These are phyloP conservation scores for Vireo altiloquus DNA, from an alignment of 2,113 vertebrate species.

Conservation along the genomic window DNA sequence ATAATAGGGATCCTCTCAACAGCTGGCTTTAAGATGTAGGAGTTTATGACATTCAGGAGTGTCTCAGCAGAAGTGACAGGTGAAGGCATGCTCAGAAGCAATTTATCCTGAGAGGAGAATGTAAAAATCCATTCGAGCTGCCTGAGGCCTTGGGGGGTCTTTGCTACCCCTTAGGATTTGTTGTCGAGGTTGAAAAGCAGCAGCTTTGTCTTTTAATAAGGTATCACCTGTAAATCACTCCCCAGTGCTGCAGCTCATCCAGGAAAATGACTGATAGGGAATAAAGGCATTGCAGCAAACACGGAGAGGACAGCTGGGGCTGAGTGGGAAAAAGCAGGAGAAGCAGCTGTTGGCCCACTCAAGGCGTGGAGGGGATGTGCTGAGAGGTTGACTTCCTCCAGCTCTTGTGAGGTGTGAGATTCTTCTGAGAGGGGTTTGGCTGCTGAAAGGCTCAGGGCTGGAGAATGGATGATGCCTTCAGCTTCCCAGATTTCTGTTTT, in stretches of 20 bases:
- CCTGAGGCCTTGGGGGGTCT: background rate
- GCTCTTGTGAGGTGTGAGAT: background rate
- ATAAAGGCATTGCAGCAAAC: background rate
- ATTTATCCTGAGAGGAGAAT: background rate
- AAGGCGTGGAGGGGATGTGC: background rate
- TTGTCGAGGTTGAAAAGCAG: background rate
- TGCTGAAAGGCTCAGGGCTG: background rate
- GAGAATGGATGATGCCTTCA: background rate
- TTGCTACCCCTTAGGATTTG: background rate
- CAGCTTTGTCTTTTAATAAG: background rate
- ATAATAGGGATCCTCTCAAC: conserved; percentile 53
- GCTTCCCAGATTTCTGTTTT: background rate
- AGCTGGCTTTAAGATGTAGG: conserved; percentile 39
- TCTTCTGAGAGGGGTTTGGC: background rate
- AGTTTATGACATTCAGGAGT: conserved; percentile 31
- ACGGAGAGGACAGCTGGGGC: background rate
- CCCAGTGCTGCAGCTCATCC: background rate
- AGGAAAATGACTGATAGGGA: background rate
- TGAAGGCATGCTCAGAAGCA: conserved; percentile 4
- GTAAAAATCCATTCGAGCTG: background rate
- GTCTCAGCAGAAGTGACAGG: conserved; percentile 47
- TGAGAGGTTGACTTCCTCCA: background rate
- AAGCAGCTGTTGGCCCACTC: background rate
- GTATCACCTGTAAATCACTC: background rate
- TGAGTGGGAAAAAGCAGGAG: background rate